phyloP scores from a whole-genome alignment of 2,888 invertebrate species.

The Caenorhabditis sp. region DNA sequence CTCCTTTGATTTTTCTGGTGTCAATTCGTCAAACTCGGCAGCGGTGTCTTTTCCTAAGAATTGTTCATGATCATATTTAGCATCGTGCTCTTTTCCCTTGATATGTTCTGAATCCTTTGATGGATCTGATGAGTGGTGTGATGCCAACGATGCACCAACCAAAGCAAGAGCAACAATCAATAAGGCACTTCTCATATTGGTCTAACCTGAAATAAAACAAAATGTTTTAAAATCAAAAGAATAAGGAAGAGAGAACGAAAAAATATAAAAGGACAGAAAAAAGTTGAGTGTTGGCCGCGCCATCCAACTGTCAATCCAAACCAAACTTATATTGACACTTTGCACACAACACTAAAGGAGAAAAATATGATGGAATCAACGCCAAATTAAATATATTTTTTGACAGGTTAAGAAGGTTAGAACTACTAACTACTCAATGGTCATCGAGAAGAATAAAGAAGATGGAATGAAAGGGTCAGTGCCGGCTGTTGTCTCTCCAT shows the following conservation, averaged over 20 bases:
- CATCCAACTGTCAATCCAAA: background rate
- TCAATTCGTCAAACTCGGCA: conserved; percentile 89
- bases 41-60: conserved; percentile 91
- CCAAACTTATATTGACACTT: background rate
- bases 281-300: background rate
- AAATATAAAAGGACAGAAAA: conserved; percentile 13
- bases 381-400: background rate
- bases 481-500: conserved; percentile 25
- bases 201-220: background rate
- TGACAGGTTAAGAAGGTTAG: background rate
- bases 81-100: conserved; percentile 75
- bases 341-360: background rate
- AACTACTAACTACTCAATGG: too few relatives aligned
- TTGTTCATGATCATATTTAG: conserved; percentile 94
- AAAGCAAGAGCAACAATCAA: conserved; percentile 28
- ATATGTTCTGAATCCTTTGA: conserved; percentile 57
- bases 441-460: background rate
- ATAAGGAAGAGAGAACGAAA: conserved; percentile 1
- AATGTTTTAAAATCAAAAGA: conserved; percentile 10
- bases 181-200: conserved; percentile 33
- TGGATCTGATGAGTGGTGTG: conserved; percentile 58
- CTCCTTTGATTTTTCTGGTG: conserved; percentile 92
- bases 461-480: conserved; percentile 28
- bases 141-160: conserved; percentile 37
- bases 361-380: background rate